These are phyloP conservation scores for Nycticebus coucang DNA, from an alignment of 2,113 vertebrate genomes.

Conservation along the genomic window DNA sequence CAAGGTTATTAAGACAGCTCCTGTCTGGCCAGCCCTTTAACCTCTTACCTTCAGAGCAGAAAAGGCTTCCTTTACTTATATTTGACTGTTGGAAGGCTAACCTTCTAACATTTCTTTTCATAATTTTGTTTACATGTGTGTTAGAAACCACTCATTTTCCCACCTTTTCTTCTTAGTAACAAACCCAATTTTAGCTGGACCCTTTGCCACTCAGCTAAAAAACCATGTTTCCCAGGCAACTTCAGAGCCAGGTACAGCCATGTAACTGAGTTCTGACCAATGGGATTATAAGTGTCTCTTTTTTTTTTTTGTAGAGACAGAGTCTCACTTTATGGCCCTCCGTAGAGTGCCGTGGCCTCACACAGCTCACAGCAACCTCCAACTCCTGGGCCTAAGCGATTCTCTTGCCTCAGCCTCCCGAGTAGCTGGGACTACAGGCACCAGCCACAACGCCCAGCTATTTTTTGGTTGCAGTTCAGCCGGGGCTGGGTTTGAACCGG, in stretches of 20 bases:
- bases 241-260: background rate
- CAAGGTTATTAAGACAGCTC: background rate
- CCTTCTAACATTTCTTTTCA: constrained; percentile 19
- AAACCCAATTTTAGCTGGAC: background rate
- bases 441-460: too few relatives aligned
- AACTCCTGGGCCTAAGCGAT: too few relatives aligned
- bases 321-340: too few relatives aligned
- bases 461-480: too few relatives aligned
- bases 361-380: too few relatives aligned
- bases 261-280: background rate
- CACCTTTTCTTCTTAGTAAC: constrained; percentile 8
- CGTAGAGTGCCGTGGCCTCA: too few relatives aligned
- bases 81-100: background rate
- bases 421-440: too few relatives aligned
- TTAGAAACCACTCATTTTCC: constrained; percentile 20
- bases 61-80: background rate
- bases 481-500: too few relatives aligned
- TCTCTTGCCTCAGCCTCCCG: too few relatives aligned
- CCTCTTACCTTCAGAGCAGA: background rate
- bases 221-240: background rate
- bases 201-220: background rate
- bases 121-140: background rate
- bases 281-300: background rate
- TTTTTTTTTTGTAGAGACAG: too few relatives aligned
- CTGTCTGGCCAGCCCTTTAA: background rate